Conservation (phyloP, 2,888 invertebrate species). For the Chaitophorus viminalis region DNA sequence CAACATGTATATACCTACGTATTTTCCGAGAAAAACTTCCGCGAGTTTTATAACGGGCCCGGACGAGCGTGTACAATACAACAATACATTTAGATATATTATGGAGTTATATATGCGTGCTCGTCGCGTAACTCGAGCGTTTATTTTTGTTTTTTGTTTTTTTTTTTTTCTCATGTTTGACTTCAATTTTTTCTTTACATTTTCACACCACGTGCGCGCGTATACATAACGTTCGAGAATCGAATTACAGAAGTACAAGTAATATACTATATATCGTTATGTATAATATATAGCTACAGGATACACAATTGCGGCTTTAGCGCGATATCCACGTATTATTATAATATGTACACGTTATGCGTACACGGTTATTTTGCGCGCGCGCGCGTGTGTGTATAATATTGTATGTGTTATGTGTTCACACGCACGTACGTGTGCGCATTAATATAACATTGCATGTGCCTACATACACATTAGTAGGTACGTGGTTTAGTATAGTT, state of each 20-base stretch:
- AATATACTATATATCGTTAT: no score
- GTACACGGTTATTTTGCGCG: neutral
- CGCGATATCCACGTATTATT: no score
- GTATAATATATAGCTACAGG: neutral
- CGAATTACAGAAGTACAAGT: neutral
- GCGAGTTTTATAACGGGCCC: neutral
- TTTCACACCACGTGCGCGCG: neutral
- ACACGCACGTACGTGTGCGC: neutral
- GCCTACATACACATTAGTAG: neutral
- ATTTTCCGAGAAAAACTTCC: neutral
- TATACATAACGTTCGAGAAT: neutral
- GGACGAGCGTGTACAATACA: neutral
- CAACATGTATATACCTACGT: neutral
- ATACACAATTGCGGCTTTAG: neutral
- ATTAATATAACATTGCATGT: neutral
- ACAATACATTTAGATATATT: no score
- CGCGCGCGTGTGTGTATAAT: neutral
- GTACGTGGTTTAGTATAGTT: neutral
- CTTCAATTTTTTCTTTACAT: neutral
- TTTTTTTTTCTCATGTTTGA: no score
- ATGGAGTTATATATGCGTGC: no score
- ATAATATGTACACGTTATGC: no score
- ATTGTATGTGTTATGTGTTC: neutral
- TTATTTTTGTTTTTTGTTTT: no score
- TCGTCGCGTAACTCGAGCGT: no score